phyloP scores from a whole-genome alignment of 92 coral and sea anemone genomes.

The Heteractis magnifica region DNA sequence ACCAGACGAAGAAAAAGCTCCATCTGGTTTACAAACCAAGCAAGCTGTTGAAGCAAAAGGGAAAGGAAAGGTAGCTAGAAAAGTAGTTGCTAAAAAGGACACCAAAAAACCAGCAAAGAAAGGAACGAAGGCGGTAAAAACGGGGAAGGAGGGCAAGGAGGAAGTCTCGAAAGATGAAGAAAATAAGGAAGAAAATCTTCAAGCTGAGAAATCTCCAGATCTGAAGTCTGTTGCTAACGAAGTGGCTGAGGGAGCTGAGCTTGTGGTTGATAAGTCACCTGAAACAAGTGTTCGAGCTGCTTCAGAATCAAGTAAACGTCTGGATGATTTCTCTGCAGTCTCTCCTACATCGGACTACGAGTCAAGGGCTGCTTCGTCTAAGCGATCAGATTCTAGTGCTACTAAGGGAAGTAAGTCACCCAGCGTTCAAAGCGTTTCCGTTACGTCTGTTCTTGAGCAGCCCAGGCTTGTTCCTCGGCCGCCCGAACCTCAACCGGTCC shows the following conservation, averaged over 20 bases:
- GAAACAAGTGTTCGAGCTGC: constrained; percentile 65
- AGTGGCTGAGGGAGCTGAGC: constrained; percentile 21
- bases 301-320: constrained; percentile 90
- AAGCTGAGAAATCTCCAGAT: constrained; percentile 9
- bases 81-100: constrained; percentile 44
- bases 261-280: constrained; percentile 34
- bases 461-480: constrained; percentile 67
- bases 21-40: constrained; percentile 57
- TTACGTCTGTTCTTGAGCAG: constrained; percentile 42
- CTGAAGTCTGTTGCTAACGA: constrained; percentile 17
- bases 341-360: constrained; percentile 42
- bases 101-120: constrained; percentile 41
- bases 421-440: constrained; percentile 17
- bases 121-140: constrained; percentile 27
- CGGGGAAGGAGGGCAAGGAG: constrained; percentile 30
- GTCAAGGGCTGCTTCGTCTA: constrained; percentile 44
- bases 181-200: constrained; percentile 14
- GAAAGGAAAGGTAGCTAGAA: constrained; percentile 23
- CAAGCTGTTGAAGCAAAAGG: constrained; percentile 27
- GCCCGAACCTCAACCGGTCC: constrained; percentile 49
- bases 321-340: constrained; percentile 35
- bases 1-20: constrained; percentile 70
- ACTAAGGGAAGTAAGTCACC: constrained; percentile 24
- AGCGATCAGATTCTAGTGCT: constrained; percentile 49
- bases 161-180: constrained; percentile 32